phyloP scores from a whole-genome alignment of 2,113 vertebrate genomes.

The Pontoporia blainvillei region DNA sequence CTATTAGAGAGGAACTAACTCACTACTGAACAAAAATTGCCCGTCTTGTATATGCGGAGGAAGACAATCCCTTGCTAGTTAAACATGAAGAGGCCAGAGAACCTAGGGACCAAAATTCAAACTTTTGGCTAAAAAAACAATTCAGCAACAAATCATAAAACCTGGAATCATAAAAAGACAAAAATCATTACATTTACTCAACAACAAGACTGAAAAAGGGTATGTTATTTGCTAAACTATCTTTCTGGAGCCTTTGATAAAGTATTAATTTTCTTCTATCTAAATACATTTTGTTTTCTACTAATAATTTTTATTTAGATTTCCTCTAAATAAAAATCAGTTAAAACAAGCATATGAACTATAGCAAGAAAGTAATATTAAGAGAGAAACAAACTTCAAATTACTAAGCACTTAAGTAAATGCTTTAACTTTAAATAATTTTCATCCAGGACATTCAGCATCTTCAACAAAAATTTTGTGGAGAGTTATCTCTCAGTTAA shows the following conservation, averaged over 20 bases:
- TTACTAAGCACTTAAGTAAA: not conserved
- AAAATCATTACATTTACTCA: not conserved
- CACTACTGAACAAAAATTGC: not conserved
- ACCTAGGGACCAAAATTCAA: not conserved
- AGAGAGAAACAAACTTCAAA: conserved; percentile 6
- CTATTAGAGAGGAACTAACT: not conserved
- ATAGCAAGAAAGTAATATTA: not conserved
- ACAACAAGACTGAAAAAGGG: conserved; percentile 19
- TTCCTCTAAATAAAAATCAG: not conserved
- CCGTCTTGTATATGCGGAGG: not conserved
- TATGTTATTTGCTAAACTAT: not conserved
- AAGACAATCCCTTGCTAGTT: not conserved
- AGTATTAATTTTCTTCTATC: not conserved
- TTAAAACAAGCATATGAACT: not conserved
- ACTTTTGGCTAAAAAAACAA: not conserved
- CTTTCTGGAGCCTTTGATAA: not conserved
- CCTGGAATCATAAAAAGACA: not conserved
- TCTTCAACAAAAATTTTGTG: not conserved
- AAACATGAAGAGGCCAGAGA: not conserved
- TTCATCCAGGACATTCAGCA: not conserved
- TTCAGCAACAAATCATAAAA: not conserved
- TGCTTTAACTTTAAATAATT: conserved; percentile 10
- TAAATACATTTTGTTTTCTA: not conserved
- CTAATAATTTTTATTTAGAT: not conserved
- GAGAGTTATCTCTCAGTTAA: not conserved